These are phyloP conservation scores for Poliocrania exsul DNA, from an alignment of 2,797 vertebrate species.

Conservation along the genomic window DNA sequence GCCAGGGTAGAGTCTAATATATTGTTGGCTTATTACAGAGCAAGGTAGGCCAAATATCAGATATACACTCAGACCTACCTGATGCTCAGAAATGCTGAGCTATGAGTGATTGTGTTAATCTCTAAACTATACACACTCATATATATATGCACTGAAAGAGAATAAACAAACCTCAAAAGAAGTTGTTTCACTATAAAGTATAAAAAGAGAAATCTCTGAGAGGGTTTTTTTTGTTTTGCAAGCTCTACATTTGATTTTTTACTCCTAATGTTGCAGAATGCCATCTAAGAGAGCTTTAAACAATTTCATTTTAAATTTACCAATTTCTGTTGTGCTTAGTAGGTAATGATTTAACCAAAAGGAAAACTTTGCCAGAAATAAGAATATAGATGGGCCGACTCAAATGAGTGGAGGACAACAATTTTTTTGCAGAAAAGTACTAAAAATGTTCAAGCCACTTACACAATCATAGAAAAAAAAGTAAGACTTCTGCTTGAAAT, in stretches of 20 bases:
- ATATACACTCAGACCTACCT: neutral
- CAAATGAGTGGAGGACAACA: neutral
- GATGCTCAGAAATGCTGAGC: neutral
- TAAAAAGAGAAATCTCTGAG: neutral
- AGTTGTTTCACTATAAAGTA: neutral
- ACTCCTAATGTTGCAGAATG: neutral
- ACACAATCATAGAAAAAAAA: neutral
- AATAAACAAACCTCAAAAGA: neutral
- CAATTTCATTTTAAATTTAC: neutral
- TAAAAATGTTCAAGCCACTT: neutral
- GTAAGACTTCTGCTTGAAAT: neutral
- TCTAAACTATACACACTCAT: neutral
- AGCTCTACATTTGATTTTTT: neutral
- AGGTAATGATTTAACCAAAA: neutral
- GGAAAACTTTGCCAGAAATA: neutral
- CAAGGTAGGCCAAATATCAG: neutral
- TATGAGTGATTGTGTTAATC: neutral
- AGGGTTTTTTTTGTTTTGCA: neutral
- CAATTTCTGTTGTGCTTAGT: neutral
- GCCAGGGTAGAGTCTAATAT: neutral
- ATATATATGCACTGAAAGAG: neutral
- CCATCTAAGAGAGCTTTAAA: neutral
- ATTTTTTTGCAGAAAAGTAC: neutral
- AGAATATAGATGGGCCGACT: neutral
- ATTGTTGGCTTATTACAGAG: neutral